These are phyloP conservation scores for Chromoteleia sp. DNA, from an alignment of 2,888 invertebrate species.

Conservation along the genomic window DNA sequence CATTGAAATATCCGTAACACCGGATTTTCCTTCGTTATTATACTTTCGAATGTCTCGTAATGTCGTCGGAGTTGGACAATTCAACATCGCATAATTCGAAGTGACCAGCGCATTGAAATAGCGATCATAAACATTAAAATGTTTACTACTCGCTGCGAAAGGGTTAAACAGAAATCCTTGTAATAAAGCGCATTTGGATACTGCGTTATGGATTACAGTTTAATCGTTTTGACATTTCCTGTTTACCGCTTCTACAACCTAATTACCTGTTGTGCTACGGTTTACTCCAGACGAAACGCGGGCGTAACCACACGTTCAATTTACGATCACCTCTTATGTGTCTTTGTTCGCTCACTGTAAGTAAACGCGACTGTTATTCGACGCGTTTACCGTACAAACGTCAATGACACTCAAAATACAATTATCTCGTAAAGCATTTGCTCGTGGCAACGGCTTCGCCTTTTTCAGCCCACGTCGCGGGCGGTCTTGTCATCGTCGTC, in stretches of 20 bases:
- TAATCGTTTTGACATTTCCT: constrained; percentile 5
- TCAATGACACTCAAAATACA: constrained; percentile 16
- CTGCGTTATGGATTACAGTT: background rate
- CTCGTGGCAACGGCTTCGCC: background rate
- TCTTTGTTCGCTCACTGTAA: constrained; percentile 5
- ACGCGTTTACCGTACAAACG: background rate
- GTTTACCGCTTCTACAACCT: constrained; percentile 13
- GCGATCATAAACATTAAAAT: no score
- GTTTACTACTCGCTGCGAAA: no score
- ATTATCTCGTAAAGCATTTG: background rate
- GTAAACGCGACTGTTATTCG: constrained; percentile 3
- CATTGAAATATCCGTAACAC: no score
- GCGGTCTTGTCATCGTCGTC: background rate
- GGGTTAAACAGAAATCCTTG: no score
- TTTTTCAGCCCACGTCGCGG: background rate
- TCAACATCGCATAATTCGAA: no score
- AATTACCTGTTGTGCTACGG: constrained; percentile 16
- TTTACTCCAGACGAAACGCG: constrained; percentile 6
- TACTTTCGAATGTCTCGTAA: no score
- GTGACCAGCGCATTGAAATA: no score
- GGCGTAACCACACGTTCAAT: constrained; percentile 3
- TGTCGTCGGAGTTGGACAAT: no score
- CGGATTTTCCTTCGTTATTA: no score
- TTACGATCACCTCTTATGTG: constrained; percentile 3
- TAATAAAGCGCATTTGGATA: background rate